Evolutionary conservation across 2,888 invertebrate genomes (phyloP).

Genomic region (Oscheius sp.): DNA sequence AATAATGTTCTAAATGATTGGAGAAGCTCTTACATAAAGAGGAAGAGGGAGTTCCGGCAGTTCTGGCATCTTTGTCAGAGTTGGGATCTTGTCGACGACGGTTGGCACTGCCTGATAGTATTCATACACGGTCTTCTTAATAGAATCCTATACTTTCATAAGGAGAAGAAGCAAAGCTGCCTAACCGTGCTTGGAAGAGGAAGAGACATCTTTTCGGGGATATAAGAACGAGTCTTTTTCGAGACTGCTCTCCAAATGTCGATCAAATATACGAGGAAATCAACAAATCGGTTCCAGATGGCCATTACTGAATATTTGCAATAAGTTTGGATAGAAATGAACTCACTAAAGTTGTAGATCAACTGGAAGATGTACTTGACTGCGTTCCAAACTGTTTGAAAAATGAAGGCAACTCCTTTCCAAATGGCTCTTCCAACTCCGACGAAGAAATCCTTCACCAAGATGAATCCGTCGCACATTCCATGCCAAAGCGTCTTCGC

Average conservation of each 20-base stretch:
- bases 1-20: background rate
- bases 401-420: too few relatives aligned
- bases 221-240: background rate
- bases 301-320: background rate
- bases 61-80: background rate
- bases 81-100: too few relatives aligned
- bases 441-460: background rate
- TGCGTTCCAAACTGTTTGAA: too few relatives aligned
- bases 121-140: slow-evolving; percentile 1
- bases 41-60: slow-evolving; percentile 7
- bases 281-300: background rate
- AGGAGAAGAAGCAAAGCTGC: too few relatives aligned
- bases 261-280: background rate
- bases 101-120: background rate
- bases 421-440: too few relatives aligned
- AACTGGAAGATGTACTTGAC: too few relatives aligned
- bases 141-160: slow-evolving; percentile 2
- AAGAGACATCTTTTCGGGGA: background rate
- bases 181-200: background rate
- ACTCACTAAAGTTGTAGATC: too few relatives aligned
- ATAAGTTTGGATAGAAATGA: too few relatives aligned
- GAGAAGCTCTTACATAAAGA: background rate
- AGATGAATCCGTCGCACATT: too few relatives aligned
- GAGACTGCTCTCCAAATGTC: background rate
- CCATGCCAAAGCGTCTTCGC: background rate